A percentile compares a stretch with the other conserved stretches of the same genome.
These are phyloP conservation scores for Phenganax marumi DNA, from an alignment of 92 coral and sea anemone genomes.

Conservation along the genomic window DNA sequence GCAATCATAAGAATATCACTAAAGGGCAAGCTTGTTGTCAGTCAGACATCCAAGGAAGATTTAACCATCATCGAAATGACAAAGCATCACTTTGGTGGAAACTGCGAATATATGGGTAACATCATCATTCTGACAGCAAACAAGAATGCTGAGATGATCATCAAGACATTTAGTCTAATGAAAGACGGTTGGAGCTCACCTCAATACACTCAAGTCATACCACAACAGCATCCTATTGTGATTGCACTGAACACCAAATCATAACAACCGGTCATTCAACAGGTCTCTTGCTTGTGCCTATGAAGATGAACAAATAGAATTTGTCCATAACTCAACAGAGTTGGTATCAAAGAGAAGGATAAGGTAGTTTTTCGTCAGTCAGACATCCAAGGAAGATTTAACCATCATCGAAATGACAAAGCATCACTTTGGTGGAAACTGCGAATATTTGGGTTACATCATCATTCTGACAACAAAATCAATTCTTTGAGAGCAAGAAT, in stretches of 20 bases:
- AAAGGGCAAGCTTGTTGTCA: background rate
- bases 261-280: background rate
- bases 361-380: constrained; percentile 25
- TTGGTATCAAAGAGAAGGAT: background rate
- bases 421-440: constrained; percentile 52
- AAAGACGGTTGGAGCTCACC: too few species aligned
- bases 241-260: too few species aligned
- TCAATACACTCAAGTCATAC: too few species aligned
- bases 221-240: too few species aligned
- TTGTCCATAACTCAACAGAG: too few species aligned
- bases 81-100: constrained; percentile 50
- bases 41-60: constrained; percentile 52
- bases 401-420: constrained; percentile 48
- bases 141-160: too few species aligned
- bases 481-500: too few species aligned
- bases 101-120: constrained; percentile 48
- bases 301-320: background rate
- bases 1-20: background rate
- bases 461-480: constrained; percentile 35
- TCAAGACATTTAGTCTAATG: too few species aligned
- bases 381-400: constrained; percentile 49
- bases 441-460: constrained; percentile 49
- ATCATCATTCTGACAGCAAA: constrained; percentile 42
- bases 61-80: constrained; percentile 45
- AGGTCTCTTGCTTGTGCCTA: background rate